Base-by-base conservation (phyloP, 1,140 invertebrate species). In the Diabrotica undecimpunctata region DNA sequence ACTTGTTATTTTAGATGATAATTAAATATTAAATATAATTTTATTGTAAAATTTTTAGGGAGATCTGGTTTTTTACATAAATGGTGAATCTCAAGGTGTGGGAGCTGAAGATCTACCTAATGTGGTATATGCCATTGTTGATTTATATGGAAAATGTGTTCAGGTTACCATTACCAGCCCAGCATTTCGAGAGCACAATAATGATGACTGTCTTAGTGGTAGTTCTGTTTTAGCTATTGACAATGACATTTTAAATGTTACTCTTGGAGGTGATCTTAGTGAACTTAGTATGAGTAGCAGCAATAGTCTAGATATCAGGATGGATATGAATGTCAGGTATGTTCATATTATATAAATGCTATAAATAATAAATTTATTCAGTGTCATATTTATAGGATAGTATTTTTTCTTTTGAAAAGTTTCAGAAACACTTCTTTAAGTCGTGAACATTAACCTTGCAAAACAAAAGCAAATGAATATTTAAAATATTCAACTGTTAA, bases 141-240 rank as follows among this genome's bases (percentile, higher is more conserved):
- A 96, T 81, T 82, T 98, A 75, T 97, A 95, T 79, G 94, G 94
- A 3, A 94, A 95, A 79, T 96, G 94, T 81, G 89, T 93, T 7
- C 94, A 96, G 83, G 89, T 97, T 8, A 89, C 88, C 9, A 82
- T 88, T 66, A 84, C 83, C 36, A 76, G 72, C 63, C 76, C 77
- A 7, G 66, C 68, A 11, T 66, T 74, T 52, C 66, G 77, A 65
- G 75, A 77, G 62, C 77, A 79, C 59, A 78, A 79, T 57, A 79
- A 79, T 65, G 78, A 79, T 66, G 78, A 79, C 51, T 78, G 76
- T 61, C 56, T 79, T 11, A 79, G 77, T 66, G 76, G 78, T 36
- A 78, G 76, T 62, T 79, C 78, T n/a, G 75, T 78, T 14, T 66
- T 79, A 14, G 76, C 76, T 7, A 77, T 79, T 38, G 77, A 79